Evolutionary conservation across 2,888 invertebrate species (phyloP), one percentile per base, ranked within the genome.

Genomic region (Synanthedon andrenaeformis): DNA sequence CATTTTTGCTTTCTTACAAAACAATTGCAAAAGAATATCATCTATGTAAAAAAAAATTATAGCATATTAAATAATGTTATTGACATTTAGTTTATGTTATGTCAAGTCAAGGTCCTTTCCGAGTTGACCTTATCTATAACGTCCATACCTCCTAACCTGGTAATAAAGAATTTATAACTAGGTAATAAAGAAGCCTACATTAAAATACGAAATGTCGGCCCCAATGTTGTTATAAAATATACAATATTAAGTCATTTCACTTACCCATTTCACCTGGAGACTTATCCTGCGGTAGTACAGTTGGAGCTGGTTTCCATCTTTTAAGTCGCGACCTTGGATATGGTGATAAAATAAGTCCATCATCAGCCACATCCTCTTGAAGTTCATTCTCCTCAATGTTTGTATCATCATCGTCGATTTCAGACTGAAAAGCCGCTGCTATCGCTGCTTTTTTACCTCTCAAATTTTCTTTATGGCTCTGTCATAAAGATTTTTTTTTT

Each of bases 241-340:
- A 35, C 10, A 35, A 35, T 35, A 35, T 35, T 35, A 35, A 35
- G 35, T 23, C 8, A 3, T 35, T 6, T 45, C 6, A 45, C 45
- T 45, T 89, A 65, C 99, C 99, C 90, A 93, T 89, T 87, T 99
- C 99, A 49, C 99, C 99, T 41, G 96, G 95, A 56, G 89, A 90
- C 2, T 93, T 92, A 50, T 89, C 88, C 51, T 84, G 82, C 35
- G 51, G 51, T 52, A 81, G 82, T 1, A 96, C 92, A 3, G 91
- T 80, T 11, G 93, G 93, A 4, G 92, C 94, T 5, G 90, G 90
- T 60, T 90, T 83, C 96, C 96, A 96, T 65, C 90, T 86, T 65
- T 90, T 90, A 51, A 95, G 76, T 52, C 72, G 68, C 1, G 82
- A 76, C 51, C 66, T 68, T 41, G 81, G 67, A 60, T 88, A 88